phyloP scores from a whole-genome alignment of 2,888 invertebrate genomes.

The Tetheella fluctuosa region DNA sequence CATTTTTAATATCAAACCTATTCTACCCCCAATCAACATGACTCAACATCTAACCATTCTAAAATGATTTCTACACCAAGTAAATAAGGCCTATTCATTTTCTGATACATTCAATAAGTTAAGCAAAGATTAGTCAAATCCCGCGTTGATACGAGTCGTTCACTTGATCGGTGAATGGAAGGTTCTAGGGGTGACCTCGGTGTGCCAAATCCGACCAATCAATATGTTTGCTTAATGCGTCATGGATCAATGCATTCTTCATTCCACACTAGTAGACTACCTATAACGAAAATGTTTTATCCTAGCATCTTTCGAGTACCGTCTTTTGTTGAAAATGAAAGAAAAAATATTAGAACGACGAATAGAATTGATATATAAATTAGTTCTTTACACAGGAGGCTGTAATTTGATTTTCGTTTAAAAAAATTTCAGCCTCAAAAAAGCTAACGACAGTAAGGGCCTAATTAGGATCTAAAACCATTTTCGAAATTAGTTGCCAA shows the following conservation, averaged over 20 bases:
- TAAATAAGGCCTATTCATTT: too few species aligned
- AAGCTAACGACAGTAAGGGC: too few species aligned
- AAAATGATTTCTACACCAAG: not conserved
- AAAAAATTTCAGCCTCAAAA: too few species aligned
- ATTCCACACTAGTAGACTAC: not conserved
- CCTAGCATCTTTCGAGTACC: not conserved
- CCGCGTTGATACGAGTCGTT: not conserved
- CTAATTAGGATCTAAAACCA: too few species aligned
- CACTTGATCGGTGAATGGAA: not conserved
- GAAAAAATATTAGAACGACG: too few species aligned
- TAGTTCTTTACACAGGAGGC: too few species aligned
- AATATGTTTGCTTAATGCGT: conserved; percentile 4
- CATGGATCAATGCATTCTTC: conserved; percentile 1
- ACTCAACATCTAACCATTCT: not conserved
- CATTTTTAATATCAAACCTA: too few species aligned
- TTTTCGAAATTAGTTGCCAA: too few species aligned
- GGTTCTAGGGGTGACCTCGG: not conserved
- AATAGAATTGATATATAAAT: too few species aligned
- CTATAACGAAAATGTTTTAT: not conserved
- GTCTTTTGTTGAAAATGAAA: not conserved
- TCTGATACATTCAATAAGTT: not conserved
- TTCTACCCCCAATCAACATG: not conserved
- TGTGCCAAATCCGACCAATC: not conserved
- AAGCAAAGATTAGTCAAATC: not conserved
- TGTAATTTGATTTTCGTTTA: too few species aligned